Conservation (phyloP, 2,113 vertebrate species). For the Saguinus midas region DNA sequence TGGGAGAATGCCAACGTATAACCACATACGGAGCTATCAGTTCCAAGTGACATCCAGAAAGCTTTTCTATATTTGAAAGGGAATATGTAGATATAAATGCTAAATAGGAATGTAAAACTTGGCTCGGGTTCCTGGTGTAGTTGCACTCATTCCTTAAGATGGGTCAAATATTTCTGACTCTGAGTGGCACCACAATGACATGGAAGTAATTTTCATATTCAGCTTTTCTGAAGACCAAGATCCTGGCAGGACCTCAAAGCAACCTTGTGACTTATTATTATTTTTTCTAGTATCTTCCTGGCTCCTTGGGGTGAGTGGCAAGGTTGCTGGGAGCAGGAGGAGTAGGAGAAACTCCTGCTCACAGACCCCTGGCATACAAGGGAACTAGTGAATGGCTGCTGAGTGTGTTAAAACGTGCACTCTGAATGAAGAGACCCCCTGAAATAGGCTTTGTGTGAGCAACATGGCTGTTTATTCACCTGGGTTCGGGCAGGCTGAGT, state of each 20-base stretch:
- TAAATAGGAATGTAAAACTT: not conserved
- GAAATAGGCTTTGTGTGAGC: too few species aligned
- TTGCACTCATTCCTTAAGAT: not conserved
- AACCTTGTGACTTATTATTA: not conserved
- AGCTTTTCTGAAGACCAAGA: not conserved
- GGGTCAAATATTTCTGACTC: not conserved
- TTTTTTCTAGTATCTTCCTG: not conserved
- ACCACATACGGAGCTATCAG: not conserved
- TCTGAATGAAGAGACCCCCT: too few species aligned
- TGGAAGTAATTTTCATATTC: not conserved
- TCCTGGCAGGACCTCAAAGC: not conserved
- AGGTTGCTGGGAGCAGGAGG: not conserved
- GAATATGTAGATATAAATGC: not conserved
- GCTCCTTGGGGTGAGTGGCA: not conserved
- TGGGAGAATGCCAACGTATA: not conserved
- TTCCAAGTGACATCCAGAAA: not conserved
- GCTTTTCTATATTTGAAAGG: constrained; percentile 37
- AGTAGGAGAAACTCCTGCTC: not conserved
- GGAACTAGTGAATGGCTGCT: not conserved
- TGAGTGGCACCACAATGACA: not conserved
- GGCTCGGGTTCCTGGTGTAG: not conserved
- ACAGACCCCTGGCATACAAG: not conserved
- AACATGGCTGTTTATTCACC: too few species aligned
- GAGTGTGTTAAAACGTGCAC: not conserved
- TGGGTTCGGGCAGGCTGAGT: too few species aligned